A percentile compares a stretch with the other conserved stretches of the same genome.
phyloP scores from a whole-genome alignment of 1,140 invertebrate species.

The Zophobas atratus region DNA sequence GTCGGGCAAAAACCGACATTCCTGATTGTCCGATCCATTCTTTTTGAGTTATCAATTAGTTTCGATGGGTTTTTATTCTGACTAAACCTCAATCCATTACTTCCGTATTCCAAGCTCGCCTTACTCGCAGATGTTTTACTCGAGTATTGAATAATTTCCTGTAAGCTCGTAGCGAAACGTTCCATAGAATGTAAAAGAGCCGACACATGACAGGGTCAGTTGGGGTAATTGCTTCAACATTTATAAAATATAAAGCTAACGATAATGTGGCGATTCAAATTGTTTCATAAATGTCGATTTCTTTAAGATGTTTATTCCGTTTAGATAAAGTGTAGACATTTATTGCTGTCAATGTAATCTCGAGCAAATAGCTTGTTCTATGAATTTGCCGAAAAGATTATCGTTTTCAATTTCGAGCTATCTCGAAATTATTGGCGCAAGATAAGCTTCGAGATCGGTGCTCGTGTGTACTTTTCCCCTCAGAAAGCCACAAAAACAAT shows the following conservation, averaged over 20 bases:
- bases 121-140: constrained; percentile 25
- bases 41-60: constrained; percentile 6
- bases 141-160: constrained; percentile 24
- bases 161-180: neutral
- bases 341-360: neutral
- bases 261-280: no score
- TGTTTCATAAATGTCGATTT: no score
- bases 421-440: neutral
- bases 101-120: constrained; percentile 22
- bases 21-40: neutral
- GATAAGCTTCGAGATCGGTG: neutral
- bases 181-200: constrained; percentile 19
- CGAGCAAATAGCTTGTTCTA: neutral
- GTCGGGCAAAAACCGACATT: no score
- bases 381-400: constrained; percentile 1
- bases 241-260: neutral
- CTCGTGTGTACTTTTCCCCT: no score
- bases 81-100: constrained; percentile 18
- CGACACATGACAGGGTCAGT: constrained; percentile 14
- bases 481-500: no score
- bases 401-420: neutral
- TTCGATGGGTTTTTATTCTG: neutral
- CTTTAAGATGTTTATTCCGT: constrained; percentile 1
- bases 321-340: neutral
- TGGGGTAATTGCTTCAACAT: constrained; percentile 5